Percentiles rank a stretch among this genome's conserved stretches.
These are phyloP conservation scores for Drosophila tropicalis DNA, from an alignment of 1,140 invertebrate species.

Conservation along the genomic window DNA sequence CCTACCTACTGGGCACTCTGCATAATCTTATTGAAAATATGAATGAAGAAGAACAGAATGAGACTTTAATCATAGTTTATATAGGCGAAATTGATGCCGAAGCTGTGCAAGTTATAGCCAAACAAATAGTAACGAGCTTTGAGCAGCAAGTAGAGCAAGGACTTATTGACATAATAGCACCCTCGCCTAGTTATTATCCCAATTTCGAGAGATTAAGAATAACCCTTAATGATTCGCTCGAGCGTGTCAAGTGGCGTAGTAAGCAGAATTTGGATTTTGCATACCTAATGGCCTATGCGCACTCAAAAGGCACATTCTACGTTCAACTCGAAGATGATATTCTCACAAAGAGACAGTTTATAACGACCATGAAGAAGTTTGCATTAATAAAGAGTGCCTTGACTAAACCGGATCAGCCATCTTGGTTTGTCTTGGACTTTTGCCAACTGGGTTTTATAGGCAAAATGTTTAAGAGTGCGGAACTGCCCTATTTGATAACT, in stretches of 20 bases:
- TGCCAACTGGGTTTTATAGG: slow-evolving; percentile 97
- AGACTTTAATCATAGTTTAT: slow-evolving; percentile 94
- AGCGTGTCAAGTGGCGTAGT: slow-evolving; percentile 96
- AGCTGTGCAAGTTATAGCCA: slow-evolving; percentile 88
- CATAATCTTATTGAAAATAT: slow-evolving; percentile 93
- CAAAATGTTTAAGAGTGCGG: slow-evolving; percentile 96
- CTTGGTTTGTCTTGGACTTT: slow-evolving; percentile 97
- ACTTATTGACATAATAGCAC: slow-evolving; percentile 94
- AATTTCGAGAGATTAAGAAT: slow-evolving; percentile 90
- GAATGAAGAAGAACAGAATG: slow-evolving; percentile 89
- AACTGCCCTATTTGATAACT: slow-evolving; percentile 94
- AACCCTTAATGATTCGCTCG: slow-evolving; percentile 94
- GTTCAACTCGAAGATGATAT: slow-evolving; percentile 98
- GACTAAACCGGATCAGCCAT: slow-evolving; percentile 85
- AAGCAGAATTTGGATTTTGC: slow-evolving; percentile 98
- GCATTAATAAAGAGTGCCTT: slow-evolving; percentile 90
- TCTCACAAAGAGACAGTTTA: slow-evolving; percentile 93
- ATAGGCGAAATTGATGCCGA: slow-evolving; percentile 93
- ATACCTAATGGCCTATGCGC: slow-evolving; percentile 97
- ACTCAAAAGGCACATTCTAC: slow-evolving; percentile 91
- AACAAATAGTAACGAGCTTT: slow-evolving; percentile 91
- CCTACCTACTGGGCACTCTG: slow-evolving; percentile 94
- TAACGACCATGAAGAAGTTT: slow-evolving; percentile 94
- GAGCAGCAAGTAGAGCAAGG: slow-evolving; percentile 90
- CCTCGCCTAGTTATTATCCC: slow-evolving; percentile 94